phyloP scores from a whole-genome alignment of 2,113 vertebrate genomes.

The Rhegmatorhina hoffmannsi region DNA sequence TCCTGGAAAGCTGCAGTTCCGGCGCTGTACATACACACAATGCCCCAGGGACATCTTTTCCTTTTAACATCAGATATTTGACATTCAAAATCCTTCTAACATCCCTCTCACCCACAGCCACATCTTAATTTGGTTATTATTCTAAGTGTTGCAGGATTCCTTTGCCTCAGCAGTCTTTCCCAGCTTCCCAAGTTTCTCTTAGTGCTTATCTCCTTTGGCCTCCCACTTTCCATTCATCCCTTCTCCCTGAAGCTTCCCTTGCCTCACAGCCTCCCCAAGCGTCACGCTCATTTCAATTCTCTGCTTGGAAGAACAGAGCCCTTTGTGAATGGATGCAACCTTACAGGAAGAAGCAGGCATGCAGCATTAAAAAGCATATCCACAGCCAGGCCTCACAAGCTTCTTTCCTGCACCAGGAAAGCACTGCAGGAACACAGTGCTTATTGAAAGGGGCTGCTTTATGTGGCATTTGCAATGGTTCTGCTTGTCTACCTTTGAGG shows the following conservation, averaged over 20 bases:
- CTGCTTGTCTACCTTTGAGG: accelerated
- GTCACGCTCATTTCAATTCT: not conserved
- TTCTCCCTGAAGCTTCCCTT: not conserved
- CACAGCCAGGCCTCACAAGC: not conserved
- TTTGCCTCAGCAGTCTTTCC: not conserved
- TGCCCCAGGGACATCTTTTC: not conserved
- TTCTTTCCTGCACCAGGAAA: not conserved
- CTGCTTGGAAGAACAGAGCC: not conserved
- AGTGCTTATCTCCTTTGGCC: not conserved
- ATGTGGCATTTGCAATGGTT: not conserved
- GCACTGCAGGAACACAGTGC: accelerated
- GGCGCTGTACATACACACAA: not conserved
- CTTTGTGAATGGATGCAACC: not conserved
- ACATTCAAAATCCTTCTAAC: not conserved
- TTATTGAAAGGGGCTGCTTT: accelerated
- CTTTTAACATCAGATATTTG: not conserved
- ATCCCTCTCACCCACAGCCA: not conserved
- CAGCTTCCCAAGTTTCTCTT: not conserved
- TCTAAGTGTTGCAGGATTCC: not conserved
- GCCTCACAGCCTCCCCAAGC: not conserved
- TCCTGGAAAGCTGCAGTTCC: not conserved
- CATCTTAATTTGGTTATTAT: not conserved
- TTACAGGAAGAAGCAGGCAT: not conserved
- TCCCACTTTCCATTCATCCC: not conserved
- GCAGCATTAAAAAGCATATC: not conserved